Evolutionary conservation across 2,797 vertebrate genomes (phyloP), one percentile per base, ranked within the genome.

Genomic region (Pristis pectinata): DNA sequence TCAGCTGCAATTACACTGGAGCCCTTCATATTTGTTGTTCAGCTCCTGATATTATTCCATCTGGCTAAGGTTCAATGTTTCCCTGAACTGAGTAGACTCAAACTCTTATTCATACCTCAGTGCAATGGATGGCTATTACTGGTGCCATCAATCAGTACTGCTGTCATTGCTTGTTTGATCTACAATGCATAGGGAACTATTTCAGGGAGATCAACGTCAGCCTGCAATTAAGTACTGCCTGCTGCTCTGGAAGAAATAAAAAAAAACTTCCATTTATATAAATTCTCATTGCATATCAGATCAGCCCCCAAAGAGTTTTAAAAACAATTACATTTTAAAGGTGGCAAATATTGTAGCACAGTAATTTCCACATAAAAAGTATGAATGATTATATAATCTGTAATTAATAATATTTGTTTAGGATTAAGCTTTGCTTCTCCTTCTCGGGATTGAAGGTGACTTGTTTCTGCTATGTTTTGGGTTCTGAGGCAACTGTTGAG

Each of bases 131-230:
- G 61, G 64, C 61, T 91, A 67, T 91, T 91, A 91, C 24, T 67
- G 61, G 61, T 67, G n/a, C 34, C 41, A 91, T 91, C 87, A 91
- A 91, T 67, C 59, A 37, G n/a, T 37, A 64, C 61, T 37, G 19
- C 56, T 41, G n/a, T 91, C 59, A 91, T 61, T 67, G 37, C 37
- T 67, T 37, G 37, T 67, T 67, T 91, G 61, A 91, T 91, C 91
- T 91, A 91, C 87, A 91, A 91, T 91, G 87, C 61, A 91, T n/a
- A 61, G 87, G 61, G 87, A 91, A 91, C 64, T 24, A 67, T 41
- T 67, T 67, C n/a, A 64, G n/a, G 8, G 59, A 67, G 61, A 64
- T 91, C 59, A 91, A 91, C 30, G 0, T 64, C 87, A 64, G 34
- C 17, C 87, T n/a, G 91, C 87, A 91, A 91, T 64, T 89, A 89